A percentile compares a stretch with the other conserved stretches of the same genome.
Evolutionary conservation across 2,797 vertebrate species (phyloP).

Genomic region (Oreortyx pictus): DNA sequence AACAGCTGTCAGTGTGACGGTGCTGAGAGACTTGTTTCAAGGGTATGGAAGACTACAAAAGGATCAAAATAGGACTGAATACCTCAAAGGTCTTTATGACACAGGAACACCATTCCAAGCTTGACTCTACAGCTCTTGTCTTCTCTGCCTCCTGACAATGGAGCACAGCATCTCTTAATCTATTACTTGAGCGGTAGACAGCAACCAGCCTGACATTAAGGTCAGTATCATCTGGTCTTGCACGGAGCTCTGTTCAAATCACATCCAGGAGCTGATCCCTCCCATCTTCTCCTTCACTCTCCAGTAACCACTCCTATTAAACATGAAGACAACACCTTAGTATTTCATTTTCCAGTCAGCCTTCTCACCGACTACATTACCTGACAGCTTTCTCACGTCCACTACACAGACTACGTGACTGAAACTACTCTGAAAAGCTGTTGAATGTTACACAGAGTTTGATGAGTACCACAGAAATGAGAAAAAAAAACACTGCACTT

Average conservation of each 20-base stretch:
- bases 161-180: conserved; percentile 89
- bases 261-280: conserved; percentile 94
- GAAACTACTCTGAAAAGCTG: too few species aligned
- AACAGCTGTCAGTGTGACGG: too few species aligned
- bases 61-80: conserved; percentile 49
- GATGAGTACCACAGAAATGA: too few species aligned
- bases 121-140: conserved; percentile 83
- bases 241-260: conserved; percentile 91
- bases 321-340: background rate
- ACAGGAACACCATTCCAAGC: conserved; percentile 93
- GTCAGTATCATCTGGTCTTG: conserved; percentile 88
- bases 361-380: too few species aligned
- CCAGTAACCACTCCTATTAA: conserved; percentile 89
- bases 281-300: conserved; percentile 89
- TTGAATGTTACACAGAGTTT: too few species aligned
- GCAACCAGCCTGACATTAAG: conserved; percentile 92
- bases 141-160: conserved; percentile 89
- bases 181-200: conserved; percentile 89
- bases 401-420: too few species aligned
- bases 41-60: conserved; percentile 30
- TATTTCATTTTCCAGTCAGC: too few species aligned
- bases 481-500: too few species aligned
- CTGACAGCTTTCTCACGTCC: too few species aligned
- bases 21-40: conserved; percentile 1
- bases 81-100: conserved; percentile 91